Evolutionary conservation across 2,888 invertebrate species (phyloP).

Genomic region (Petrolisthes manimaculis): DNA sequence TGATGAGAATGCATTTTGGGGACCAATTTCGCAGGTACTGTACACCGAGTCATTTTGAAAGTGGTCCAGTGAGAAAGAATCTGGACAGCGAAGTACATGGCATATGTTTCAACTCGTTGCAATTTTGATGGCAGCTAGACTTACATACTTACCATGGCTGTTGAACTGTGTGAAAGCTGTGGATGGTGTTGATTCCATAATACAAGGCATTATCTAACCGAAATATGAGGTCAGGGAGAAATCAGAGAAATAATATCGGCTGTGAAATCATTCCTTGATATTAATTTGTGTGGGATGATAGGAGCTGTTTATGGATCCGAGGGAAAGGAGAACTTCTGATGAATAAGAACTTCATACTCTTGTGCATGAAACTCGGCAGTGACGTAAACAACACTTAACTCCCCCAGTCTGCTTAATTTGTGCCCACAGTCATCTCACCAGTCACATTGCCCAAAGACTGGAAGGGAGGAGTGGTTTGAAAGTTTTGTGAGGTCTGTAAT

Average conservation of each 20-base stretch:
- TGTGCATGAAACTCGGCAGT: slow-evolving; percentile 15
- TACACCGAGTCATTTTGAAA: too few species aligned
- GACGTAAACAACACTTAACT: slow-evolving; percentile 1
- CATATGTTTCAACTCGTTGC: too few species aligned
- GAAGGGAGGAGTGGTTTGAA: background rate
- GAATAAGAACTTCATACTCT: background rate
- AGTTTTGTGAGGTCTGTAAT: background rate
- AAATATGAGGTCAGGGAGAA: background rate
- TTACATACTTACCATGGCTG: too few species aligned
- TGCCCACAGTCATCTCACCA: background rate
- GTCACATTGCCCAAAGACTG: slow-evolving; percentile 10
- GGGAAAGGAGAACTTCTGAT: background rate
- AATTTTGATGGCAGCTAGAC: too few species aligned
- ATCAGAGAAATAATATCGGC: too few species aligned
- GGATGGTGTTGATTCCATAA: too few species aligned
- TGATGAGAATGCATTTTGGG: too few species aligned
- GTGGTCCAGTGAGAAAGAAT: too few species aligned
- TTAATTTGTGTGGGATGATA: background rate
- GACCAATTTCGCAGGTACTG: too few species aligned
- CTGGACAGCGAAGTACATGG: too few species aligned
- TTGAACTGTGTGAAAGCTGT: too few species aligned
- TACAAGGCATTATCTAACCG: background rate
- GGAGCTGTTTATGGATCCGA: background rate
- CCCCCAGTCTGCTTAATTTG: background rate
- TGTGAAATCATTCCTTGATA: background rate